These are phyloP conservation scores for Trilocha varians DNA, from an alignment of 2,888 invertebrate species.

Conservation along the genomic window DNA sequence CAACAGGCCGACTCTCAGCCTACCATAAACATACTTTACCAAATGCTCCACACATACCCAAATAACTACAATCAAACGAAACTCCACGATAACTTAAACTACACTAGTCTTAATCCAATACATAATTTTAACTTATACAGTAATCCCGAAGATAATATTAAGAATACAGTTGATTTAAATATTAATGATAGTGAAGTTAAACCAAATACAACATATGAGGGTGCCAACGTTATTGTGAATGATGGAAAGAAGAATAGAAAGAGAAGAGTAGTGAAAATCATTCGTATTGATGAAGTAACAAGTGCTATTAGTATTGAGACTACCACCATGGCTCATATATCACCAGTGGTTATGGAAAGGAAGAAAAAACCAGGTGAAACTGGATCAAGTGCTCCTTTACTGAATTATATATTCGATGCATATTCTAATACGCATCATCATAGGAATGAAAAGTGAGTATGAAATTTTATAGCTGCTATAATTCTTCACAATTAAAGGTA, in stretches of 20 bases:
- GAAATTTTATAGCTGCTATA: neutral
- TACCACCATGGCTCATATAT: constrained; percentile 27
- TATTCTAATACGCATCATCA: constrained; percentile 62
- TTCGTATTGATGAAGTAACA: constrained; percentile 25
- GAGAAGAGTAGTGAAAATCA: constrained; percentile 42
- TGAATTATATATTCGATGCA: constrained; percentile 65
- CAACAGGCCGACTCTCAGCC: constrained; percentile 34
- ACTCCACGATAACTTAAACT: constrained; percentile 32
- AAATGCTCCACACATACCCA: constrained; percentile 49
- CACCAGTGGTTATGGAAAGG: constrained; percentile 35
- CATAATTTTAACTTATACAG: constrained; percentile 31
- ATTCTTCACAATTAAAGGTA: neutral
- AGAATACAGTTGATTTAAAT: constrained; percentile 20
- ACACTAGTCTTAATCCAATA: constrained; percentile 33
- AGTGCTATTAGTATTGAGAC: constrained; percentile 20
- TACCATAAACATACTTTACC: constrained; percentile 55
- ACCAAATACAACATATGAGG: constrained; percentile 18
- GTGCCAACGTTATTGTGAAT: constrained; percentile 32
- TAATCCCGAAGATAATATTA: constrained; percentile 22
- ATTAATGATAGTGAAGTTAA: constrained; percentile 8
- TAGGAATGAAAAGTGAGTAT: constrained; percentile 55
- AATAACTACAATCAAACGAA: constrained; percentile 38
- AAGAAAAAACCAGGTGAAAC: constrained; percentile 53
- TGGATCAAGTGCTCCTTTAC: constrained; percentile 57
- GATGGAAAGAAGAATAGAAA: constrained; percentile 33